Percentiles rank a stretch among this genome's conserved stretches.
These are phyloP conservation scores for Alosa alosa DNA, from an alignment of 2,113 vertebrate genomes.

Conservation along the genomic window DNA sequence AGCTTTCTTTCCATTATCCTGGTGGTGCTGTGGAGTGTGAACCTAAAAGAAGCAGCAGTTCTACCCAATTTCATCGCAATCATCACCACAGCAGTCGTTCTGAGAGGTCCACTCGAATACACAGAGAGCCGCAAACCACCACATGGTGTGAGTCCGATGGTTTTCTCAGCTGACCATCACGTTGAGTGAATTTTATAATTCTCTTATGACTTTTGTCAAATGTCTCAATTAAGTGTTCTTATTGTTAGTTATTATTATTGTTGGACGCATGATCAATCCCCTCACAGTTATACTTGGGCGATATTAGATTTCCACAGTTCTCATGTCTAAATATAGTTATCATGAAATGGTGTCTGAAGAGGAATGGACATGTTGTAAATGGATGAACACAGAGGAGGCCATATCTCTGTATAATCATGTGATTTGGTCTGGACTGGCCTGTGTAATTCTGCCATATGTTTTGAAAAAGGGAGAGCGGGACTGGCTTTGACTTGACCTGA, in stretches of 20 bases:
- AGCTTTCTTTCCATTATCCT: neutral
- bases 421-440: neutral
- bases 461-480: slow-evolving; percentile 9
- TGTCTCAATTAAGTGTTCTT: neutral
- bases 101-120: neutral
- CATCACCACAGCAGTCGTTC: neutral
- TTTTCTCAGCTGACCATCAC: neutral
- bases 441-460: slow-evolving; percentile 13
- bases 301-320: neutral
- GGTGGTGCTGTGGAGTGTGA: neutral
- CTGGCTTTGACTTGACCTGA: slow-evolving; percentile 11
- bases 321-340: neutral
- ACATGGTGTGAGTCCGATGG: neutral
- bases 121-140: neutral
- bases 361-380: neutral
- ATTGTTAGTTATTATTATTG: neutral
- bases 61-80: neutral
- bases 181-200: neutral
- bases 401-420: neutral
- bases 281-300: neutral
- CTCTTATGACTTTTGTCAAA: neutral
- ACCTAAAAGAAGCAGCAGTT: neutral
- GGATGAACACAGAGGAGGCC: neutral
- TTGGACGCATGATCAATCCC: neutral
- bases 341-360: neutral